phyloP scores from a whole-genome alignment of 1,140 invertebrate species.

The Mactra quadrangularis region DNA sequence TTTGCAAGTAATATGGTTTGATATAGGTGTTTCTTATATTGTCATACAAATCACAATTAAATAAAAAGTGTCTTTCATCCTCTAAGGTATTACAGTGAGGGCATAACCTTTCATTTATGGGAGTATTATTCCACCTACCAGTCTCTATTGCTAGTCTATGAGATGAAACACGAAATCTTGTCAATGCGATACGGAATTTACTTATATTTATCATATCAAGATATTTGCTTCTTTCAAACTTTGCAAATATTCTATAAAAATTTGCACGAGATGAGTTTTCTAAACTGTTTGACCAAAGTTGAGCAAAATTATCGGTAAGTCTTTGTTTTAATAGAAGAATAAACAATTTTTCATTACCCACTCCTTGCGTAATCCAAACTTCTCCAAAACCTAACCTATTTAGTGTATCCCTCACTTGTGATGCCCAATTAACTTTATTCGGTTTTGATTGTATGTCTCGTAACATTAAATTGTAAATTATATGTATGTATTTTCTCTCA shows the following conservation, averaged over 20 bases:
- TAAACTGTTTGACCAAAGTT: constrained; percentile 11
- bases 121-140: constrained; percentile 14
- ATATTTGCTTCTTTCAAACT: neutral
- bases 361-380: neutral
- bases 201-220: constrained; percentile 4
- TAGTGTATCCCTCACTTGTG: constrained; percentile 30
- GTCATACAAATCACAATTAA: constrained; percentile 29
- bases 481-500: constrained; percentile 14
- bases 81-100: neutral
- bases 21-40: neutral
- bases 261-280: neutral
- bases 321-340: neutral
- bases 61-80: constrained; percentile 29
- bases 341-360: neutral
- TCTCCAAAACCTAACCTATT: neutral
- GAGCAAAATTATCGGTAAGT: neutral
- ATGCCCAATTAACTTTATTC: neutral
- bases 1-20: too few relatives aligned
- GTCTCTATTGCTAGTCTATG: constrained; percentile 22
- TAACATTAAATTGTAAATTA: constrained; percentile 14
- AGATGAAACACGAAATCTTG: constrained; percentile 18
- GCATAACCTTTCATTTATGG: neutral
- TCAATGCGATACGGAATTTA: neutral
- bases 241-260: neutral
- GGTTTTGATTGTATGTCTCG: too few relatives aligned